phyloP scores from a whole-genome alignment of 1,140 invertebrate species.

The Zaprionus kolodkinae region DNA sequence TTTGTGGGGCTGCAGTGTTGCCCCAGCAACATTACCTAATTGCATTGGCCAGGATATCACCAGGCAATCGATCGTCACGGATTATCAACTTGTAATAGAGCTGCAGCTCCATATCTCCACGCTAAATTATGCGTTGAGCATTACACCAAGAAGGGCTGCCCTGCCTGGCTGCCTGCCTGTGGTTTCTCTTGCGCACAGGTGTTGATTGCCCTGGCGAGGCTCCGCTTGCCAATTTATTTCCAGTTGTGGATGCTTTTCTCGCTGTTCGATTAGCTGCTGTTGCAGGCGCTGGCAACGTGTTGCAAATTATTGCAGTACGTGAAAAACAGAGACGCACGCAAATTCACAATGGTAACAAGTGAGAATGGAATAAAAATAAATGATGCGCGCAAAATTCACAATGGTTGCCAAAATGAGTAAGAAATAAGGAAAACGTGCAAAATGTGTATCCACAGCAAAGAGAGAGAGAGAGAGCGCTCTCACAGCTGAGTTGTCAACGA shows the following conservation, averaged over 20 bases:
- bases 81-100: slow-evolving; percentile 74
- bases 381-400: background rate
- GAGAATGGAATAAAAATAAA: background rate
- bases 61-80: slow-evolving; percentile 77
- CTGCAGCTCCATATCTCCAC: slow-evolving; percentile 37
- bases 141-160: slow-evolving; percentile 41
- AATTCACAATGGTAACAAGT: slow-evolving; percentile 20
- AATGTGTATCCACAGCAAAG: background rate
- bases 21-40: slow-evolving; percentile 70
- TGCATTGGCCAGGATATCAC: slow-evolving; percentile 72
- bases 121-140: slow-evolving; percentile 63
- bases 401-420: background rate
- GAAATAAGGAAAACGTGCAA: background rate
- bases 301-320: slow-evolving; percentile 79
- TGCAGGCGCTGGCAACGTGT: slow-evolving; percentile 52
- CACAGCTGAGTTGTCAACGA: background rate
- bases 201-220: slow-evolving; percentile 63
- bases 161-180: background rate
- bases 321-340: slow-evolving; percentile 44
- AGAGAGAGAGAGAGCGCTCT: background rate
- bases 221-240: slow-evolving; percentile 50
- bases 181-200: slow-evolving; percentile 55
- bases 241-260: slow-evolving; percentile 31
- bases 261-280: slow-evolving; percentile 38
- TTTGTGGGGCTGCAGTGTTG: slow-evolving; percentile 20